Evolutionary conservation across 2,113 vertebrate genomes (phyloP).

Genomic region (Ammodytes marinus): DNA sequence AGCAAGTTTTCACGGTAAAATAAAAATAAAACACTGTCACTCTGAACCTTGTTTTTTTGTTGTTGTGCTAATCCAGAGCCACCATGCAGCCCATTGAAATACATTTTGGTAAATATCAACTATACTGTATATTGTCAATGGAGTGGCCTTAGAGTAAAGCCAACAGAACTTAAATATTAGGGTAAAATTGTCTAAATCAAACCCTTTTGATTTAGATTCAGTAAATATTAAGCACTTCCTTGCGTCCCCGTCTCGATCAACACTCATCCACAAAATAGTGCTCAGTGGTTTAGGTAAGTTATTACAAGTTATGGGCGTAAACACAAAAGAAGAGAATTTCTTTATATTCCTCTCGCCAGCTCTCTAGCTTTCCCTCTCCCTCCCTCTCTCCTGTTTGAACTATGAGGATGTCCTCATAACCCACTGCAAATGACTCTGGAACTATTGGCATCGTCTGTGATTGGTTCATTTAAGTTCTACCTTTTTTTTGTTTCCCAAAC

Average conservation of each 20-base stretch:
- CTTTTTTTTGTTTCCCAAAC: slow-evolving; percentile 29
- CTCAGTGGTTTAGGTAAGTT: not conserved
- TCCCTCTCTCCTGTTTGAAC: not conserved
- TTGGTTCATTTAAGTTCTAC: slow-evolving; percentile 35
- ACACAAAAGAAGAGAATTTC: not conserved
- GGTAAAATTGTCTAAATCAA: not conserved
- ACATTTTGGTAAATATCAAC: not conserved
- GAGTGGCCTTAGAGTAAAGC: not conserved
- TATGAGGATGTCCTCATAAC: slow-evolving; percentile 19
- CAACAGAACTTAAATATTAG: too few relatives aligned
- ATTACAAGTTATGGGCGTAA: not conserved
- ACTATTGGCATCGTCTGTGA: slow-evolving; percentile 1
- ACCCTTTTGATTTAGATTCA: not conserved
- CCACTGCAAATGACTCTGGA: slow-evolving; percentile 22
- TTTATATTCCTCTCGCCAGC: not conserved
- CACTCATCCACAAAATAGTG: not conserved
- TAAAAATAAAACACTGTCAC: not conserved
- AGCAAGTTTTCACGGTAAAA: not conserved
- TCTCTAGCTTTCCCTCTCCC: not conserved
- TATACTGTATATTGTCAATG: not conserved
- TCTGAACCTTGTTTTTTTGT: not conserved
- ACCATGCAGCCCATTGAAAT: not conserved
- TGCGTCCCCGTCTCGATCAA: not conserved
- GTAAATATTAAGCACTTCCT: not conserved
- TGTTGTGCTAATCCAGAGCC: not conserved